Percentiles rank a stretch among this genome's conserved stretches.
Conservation (phyloP, 1,140 invertebrate genomes). For the Nymphalis io region DNA sequence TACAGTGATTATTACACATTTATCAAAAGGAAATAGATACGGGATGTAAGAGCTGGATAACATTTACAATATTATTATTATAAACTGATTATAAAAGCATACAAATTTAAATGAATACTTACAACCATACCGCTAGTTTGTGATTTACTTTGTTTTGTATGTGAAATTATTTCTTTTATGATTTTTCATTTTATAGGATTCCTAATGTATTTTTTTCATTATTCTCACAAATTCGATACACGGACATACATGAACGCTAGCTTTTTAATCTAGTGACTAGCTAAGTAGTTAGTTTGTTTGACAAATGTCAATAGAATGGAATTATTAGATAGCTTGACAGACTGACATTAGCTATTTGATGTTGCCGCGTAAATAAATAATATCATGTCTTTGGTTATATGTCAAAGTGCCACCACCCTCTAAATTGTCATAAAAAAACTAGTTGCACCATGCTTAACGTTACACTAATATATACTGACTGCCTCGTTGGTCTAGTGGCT, state of each 20-base stretch:
- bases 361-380: not conserved
- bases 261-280: not conserved
- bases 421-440: too few relatives aligned
- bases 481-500: too few relatives aligned
- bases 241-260: not conserved
- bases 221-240: not conserved
- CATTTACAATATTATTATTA: not conserved
- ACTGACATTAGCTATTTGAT: not conserved
- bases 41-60: slow-evolving; percentile 13
- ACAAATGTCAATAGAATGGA: not conserved
- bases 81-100: not conserved
- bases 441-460: too few relatives aligned
- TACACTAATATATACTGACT: too few relatives aligned
- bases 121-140: not conserved
- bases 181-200: slow-evolving; percentile 8
- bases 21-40: slow-evolving; percentile 27
- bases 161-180: not conserved
- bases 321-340: too few relatives aligned
- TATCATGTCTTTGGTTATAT: not conserved
- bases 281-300: not conserved
- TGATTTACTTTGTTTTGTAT: slow-evolving; percentile 2
- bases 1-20: slow-evolving; percentile 4
- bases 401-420: too few relatives aligned
- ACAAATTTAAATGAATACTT: not conserved
- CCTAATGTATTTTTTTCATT: not conserved